Evolutionary conservation across 2,888 invertebrate species (phyloP).

Genomic region (Patella depressa): DNA sequence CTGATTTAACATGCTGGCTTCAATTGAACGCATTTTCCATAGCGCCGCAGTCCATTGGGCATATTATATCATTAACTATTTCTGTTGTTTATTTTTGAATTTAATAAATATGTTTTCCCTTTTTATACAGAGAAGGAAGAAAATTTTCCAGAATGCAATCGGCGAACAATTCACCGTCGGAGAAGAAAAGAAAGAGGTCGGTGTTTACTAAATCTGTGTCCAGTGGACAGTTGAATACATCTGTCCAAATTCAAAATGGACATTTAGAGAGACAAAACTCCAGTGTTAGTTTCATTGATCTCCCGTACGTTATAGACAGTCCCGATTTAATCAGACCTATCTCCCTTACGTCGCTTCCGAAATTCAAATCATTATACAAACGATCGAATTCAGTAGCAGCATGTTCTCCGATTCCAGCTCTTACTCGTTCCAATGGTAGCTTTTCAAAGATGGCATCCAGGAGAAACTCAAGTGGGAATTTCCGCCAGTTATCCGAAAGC

Average conservation of each 20-base stretch:
- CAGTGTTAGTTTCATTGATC: background rate
- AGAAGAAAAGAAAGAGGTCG: background rate
- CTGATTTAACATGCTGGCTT: too few relatives aligned
- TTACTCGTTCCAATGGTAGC: background rate
- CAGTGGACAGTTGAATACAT: background rate
- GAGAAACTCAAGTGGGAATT: conserved; percentile 1
- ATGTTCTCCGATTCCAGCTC: background rate
- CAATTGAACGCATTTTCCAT: too few relatives aligned
- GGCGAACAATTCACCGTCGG: too few relatives aligned
- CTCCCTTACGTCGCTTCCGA: background rate
- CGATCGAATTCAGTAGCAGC: background rate
- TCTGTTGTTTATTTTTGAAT: too few relatives aligned
- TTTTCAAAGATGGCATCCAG: conserved; percentile 5
- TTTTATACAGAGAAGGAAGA: too few relatives aligned
- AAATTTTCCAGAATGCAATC: too few relatives aligned
- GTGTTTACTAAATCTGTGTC: background rate
- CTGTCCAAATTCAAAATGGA: background rate
- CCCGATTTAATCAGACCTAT: background rate
- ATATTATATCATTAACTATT: too few relatives aligned
- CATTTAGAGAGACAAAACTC: background rate
- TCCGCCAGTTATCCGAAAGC: background rate
- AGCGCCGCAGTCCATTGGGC: too few relatives aligned
- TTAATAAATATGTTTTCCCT: too few relatives aligned
- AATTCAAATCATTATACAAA: background rate
- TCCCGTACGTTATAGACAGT: background rate